Base-by-base conservation (phyloP, 2,888 invertebrate genomes). In the Lottia gigantea region DNA sequence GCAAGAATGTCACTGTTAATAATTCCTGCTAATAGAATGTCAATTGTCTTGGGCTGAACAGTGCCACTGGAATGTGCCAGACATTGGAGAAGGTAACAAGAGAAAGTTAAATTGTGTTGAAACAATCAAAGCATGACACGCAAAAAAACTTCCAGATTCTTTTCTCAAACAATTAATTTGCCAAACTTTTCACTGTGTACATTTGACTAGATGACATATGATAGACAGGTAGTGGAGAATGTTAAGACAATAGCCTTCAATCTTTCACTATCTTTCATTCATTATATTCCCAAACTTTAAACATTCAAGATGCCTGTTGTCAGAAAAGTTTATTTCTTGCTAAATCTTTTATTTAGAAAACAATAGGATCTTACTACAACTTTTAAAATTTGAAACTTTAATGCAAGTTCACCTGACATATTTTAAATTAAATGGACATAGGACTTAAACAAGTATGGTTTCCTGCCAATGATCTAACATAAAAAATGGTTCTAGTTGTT, bases 221-320 rank as follows among this genome's bases (percentile, higher is more conserved):
- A 55, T 55, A 23, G 55, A 55, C 55, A 55, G 55, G 23, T 55
- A 55, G 55, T 23, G 23, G 11, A 23, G 55, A 23, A 55, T 55
- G 55, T 55, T 55, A 55, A 55, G 55, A 55, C 55, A 55, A 55
- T 55, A 23, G 55, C 55, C 23, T 55, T 55, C 55, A 55, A 40
- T 40, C 40, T 40, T 40, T 40, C 40, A 40, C 40, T 40, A 8
- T 8, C 55, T 55, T 55, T 19, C 55, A 55, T 55, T 55, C 55
- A 55, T 55, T 55, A 55, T 55, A 55, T 14, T 55, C 19, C 14
- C 12, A 14, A 55, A 55, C 55, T 55, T 23, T 12, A 55, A 23
- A 23, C 55, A 55, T 8, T 40, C 40, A 40, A 40, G 40, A 40
- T 40, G 40, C 40, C 11, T 40, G 40, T 8, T 40, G 40, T 40